These are phyloP conservation scores for Lagria hirta DNA, from an alignment of 2,888 invertebrate species.

Conservation along the genomic window DNA sequence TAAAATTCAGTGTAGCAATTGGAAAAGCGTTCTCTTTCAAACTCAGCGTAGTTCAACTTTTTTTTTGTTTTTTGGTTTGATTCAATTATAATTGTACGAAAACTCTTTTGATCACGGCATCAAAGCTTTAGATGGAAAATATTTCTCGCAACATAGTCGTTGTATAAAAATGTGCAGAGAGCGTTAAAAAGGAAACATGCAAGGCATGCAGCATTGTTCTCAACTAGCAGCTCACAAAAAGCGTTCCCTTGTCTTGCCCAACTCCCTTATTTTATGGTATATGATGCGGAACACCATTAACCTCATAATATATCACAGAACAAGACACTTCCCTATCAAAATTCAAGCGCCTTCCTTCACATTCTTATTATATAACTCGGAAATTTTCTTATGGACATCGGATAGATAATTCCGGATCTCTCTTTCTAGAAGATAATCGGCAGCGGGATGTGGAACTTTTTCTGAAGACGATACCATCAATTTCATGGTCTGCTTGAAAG, in stretches of 20 bases:
- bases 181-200: slow-evolving; percentile 16
- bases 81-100: too few relatives aligned
- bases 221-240: slow-evolving; percentile 24
- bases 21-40: too few relatives aligned
- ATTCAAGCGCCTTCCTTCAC: slow-evolving; percentile 23
- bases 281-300: slow-evolving; percentile 39
- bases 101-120: too few relatives aligned
- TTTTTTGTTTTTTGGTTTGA: too few relatives aligned
- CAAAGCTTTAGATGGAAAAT: too few relatives aligned
- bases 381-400: slow-evolving; percentile 7
- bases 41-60: too few relatives aligned
- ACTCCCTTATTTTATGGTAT: slow-evolving; percentile 40
- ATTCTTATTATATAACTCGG: slow-evolving; percentile 10
- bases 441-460: slow-evolving; percentile 34
- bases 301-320: slow-evolving; percentile 34
- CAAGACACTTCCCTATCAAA: slow-evolving; percentile 32
- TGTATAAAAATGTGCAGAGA: slow-evolving; percentile 22
- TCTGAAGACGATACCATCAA: slow-evolving; percentile 37
- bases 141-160: too few relatives aligned
- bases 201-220: slow-evolving; percentile 21
- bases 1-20: too few relatives aligned
- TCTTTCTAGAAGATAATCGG: background rate
- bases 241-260: too few relatives aligned
- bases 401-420: slow-evolving; percentile 3
- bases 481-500: slow-evolving; percentile 40